phyloP scores from a whole-genome alignment of 2,888 invertebrate species.

The Trichopoda pennipes region DNA sequence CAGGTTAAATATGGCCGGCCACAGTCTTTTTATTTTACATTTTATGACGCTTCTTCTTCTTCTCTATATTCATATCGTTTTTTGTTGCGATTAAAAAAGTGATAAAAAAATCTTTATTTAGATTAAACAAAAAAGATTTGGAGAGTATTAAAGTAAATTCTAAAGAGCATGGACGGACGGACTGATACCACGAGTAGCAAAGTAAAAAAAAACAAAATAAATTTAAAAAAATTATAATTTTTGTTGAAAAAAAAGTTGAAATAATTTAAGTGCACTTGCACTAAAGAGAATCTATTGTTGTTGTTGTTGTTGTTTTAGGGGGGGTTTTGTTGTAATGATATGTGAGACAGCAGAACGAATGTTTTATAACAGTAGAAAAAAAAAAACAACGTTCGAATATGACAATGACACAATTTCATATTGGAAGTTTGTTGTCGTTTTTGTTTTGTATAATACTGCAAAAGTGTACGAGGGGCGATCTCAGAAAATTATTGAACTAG shows the following conservation, averaged over 20 bases:
- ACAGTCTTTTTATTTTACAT: background rate
- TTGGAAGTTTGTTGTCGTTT: conserved; percentile 32
- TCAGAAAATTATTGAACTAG: background rate
- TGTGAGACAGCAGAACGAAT: background rate
- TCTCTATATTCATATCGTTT: background rate
- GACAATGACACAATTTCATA: conserved; percentile 68
- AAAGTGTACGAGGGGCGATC: conserved; percentile 16
- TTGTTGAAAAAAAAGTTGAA: conserved; percentile 7
- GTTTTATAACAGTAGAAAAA: conserved; percentile 24
- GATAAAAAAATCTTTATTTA: conserved; percentile 18
- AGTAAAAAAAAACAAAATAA: background rate
- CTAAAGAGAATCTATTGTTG: background rate
- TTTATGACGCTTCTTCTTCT: background rate
- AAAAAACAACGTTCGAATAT: conserved; percentile 35
- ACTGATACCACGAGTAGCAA: background rate
- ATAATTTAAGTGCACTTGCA: conserved; percentile 39
- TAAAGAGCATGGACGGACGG: conserved; percentile 1
- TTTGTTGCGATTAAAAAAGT: conserved; percentile 1
- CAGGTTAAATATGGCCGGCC: conserved; percentile 40
- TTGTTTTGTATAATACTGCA: conserved; percentile 16
- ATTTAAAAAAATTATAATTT: conserved; percentile 31
- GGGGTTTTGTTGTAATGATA: too few species aligned
- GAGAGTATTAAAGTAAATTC: conserved; percentile 5
- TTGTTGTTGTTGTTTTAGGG: background rate
- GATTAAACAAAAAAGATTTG: conserved; percentile 27